A percentile compares a stretch with the other conserved stretches of the same genome.
These are phyloP conservation scores for Mustela lutreola DNA, from an alignment of 2,113 vertebrate genomes.

Conservation along the genomic window DNA sequence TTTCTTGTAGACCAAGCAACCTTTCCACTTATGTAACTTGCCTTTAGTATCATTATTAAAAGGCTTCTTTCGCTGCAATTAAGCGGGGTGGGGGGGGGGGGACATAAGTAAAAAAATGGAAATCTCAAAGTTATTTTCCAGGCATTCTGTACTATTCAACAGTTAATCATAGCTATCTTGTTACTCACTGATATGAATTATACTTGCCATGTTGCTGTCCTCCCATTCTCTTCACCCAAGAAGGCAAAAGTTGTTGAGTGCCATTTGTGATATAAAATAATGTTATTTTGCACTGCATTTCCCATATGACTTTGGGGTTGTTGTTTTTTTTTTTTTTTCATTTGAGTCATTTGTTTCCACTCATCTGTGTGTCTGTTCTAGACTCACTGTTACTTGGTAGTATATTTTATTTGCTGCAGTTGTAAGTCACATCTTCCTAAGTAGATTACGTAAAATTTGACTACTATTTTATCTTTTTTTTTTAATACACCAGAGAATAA, in stretches of 20 bases:
- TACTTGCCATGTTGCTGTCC: accelerated
- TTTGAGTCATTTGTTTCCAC: conserved; percentile 11
- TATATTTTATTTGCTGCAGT: conserved; percentile 31
- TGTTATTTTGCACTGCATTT: neutral
- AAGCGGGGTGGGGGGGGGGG: neutral
- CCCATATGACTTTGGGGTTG: neutral
- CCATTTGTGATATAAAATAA: conserved; percentile 1
- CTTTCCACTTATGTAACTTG: neutral
- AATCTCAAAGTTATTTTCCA: neutral
- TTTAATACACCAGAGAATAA: neutral
- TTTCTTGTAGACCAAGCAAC: neutral
- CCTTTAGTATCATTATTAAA: neutral
- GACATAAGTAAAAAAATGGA: neutral
- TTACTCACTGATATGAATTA: neutral
- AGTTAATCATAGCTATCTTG: neutral
- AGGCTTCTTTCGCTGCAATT: neutral
- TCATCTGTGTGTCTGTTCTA: neutral
- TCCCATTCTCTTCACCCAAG: neutral
- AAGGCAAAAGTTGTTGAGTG: neutral
- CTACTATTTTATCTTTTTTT: neutral
- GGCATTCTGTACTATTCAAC: neutral
- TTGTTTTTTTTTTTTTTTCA: conserved; percentile 56
- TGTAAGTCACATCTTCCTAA: neutral
- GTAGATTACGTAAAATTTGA: conserved; percentile 25
- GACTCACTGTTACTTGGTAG: neutral